Evolutionary conservation across 2,888 invertebrate genomes (phyloP).

Genomic region (Ophion obscuratus): DNA sequence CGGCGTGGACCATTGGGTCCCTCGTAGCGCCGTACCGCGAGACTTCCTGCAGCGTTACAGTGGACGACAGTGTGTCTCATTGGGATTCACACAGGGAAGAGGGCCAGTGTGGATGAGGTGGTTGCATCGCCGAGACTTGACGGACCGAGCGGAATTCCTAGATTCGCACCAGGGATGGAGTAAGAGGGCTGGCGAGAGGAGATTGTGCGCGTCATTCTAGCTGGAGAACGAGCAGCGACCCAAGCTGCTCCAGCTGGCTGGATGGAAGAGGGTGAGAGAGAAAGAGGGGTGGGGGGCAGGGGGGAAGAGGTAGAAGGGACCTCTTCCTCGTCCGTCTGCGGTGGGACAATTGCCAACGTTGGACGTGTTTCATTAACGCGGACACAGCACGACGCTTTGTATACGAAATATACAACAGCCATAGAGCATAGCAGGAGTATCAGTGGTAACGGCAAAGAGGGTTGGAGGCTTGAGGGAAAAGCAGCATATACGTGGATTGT

Average conservation of each 20-base stretch:
- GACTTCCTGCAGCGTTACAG: conserved; percentile 29
- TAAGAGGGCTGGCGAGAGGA: conserved; percentile 18
- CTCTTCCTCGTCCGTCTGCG: conserved; percentile 67
- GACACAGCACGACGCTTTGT: conserved; percentile 72
- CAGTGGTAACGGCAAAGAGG: conserved; percentile 64
- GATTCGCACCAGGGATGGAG: conserved; percentile 2
- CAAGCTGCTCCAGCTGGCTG: background rate
- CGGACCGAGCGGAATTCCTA: conserved; percentile 56
- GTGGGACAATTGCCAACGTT: conserved; percentile 78
- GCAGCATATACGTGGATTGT: conserved; percentile 30
- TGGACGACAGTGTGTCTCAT: conserved; percentile 60
- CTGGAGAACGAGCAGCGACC: conserved; percentile 45
- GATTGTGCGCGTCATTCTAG: conserved; percentile 33
- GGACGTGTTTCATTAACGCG: conserved; percentile 80
- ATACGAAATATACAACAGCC: conserved; percentile 56
- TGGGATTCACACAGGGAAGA: conserved; percentile 58
- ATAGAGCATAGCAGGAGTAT: conserved; percentile 37
- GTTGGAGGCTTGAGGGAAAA: conserved; percentile 44
- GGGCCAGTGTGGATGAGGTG: conserved; percentile 35
- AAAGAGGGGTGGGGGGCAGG: background rate
- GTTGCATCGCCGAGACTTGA: conserved; percentile 47
- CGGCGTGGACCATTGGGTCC: conserved; percentile 38
- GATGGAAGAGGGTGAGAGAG: background rate
- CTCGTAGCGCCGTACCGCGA: conserved; percentile 38
- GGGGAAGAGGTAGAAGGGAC: background rate